Percentiles rank a stretch among this genome's conserved stretches.
phyloP scores from a whole-genome alignment of 2,113 vertebrate species.

The Uria aalge region DNA sequence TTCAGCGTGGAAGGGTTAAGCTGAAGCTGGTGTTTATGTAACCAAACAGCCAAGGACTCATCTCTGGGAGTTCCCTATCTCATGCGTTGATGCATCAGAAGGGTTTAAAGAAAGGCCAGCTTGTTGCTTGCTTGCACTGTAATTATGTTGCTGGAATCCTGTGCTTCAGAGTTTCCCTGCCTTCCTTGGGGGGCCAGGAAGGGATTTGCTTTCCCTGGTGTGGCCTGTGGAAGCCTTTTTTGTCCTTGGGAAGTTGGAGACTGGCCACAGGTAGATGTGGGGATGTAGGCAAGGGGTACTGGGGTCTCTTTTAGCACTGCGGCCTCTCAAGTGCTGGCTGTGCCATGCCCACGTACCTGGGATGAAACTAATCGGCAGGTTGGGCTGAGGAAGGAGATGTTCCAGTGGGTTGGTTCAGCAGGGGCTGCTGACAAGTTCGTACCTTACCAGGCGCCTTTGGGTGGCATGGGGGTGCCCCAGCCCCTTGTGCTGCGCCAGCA shows the following conservation, averaged over 20 bases:
- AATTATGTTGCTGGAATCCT: not conserved
- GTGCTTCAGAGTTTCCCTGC: slow-evolving; percentile 3
- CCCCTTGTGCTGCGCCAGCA: accelerated
- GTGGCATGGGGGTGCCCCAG: not conserved
- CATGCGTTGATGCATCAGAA: slow-evolving; percentile 51
- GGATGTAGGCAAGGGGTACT: not conserved
- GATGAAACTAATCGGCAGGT: accelerated
- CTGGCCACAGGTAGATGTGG: not conserved
- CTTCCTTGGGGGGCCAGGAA: not conserved
- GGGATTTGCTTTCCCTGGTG: not conserved
- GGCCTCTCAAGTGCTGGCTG: not conserved
- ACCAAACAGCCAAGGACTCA: no score
- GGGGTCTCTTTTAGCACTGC: accelerated
- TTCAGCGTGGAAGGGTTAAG: not conserved
- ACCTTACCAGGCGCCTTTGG: accelerated
- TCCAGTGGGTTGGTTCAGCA: accelerated
- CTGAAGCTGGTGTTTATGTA: slow-evolving; percentile 30
- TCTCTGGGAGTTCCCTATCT: no score
- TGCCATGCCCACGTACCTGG: accelerated
- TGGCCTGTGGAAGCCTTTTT: not conserved
- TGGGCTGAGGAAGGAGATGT: not conserved
- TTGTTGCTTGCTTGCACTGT: not conserved
- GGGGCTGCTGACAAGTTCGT: accelerated
- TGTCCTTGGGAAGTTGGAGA: not conserved
- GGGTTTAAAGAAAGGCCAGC: slow-evolving; percentile 41